phyloP scores from a whole-genome alignment of 2,113 vertebrate genomes.

The Sterna hirundo region DNA sequence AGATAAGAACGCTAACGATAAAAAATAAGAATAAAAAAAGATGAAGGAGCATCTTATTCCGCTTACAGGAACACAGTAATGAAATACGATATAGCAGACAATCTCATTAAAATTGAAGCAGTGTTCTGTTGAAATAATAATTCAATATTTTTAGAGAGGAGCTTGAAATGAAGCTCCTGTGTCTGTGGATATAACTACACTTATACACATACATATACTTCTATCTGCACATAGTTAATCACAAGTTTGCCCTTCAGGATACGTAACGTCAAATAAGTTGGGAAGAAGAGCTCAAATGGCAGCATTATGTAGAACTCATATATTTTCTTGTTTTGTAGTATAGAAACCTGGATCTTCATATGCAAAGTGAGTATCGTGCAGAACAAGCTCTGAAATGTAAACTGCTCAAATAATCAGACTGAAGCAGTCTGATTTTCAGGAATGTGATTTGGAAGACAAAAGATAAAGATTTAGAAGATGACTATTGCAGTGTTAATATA shows the following conservation, averaged over 20 bases:
- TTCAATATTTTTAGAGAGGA: background rate
- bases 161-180: background rate
- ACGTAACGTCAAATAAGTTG: background rate
- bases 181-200: background rate
- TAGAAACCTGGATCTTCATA: background rate
- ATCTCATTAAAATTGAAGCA: background rate
- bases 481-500: conserved; percentile 20
- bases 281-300: background rate
- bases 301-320: background rate
- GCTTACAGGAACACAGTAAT: background rate
- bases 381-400: conserved; percentile 47
- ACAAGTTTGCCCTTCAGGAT: background rate
- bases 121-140: background rate
- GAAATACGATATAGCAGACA: background rate
- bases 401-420: conserved; percentile 2
- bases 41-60: background rate
- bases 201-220: background rate
- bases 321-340: background rate
- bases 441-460: conserved; percentile 63
- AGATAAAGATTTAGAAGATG: conserved; percentile 35
- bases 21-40: background rate
- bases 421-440: conserved; percentile 39
- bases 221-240: background rate
- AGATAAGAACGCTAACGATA: background rate
- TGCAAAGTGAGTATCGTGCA: background rate